These are phyloP conservation scores for Neomorphus geoffroyi DNA, from an alignment of 2,797 vertebrate species.

Conservation along the genomic window DNA sequence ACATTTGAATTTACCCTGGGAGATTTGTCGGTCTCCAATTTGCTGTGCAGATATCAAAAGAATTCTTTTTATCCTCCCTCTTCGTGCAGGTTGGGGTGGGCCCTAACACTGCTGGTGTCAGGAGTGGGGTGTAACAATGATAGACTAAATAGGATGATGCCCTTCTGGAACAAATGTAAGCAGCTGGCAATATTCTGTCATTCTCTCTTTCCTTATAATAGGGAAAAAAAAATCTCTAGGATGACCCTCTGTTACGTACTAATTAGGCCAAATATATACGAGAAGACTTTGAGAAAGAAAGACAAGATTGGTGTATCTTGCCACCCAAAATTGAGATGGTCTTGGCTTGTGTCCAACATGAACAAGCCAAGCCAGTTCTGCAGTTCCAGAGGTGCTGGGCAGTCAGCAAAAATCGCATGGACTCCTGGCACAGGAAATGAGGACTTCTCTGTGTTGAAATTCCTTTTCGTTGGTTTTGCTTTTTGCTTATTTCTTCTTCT, in stretches of 20 bases:
- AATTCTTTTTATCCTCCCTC: too few relatives aligned
- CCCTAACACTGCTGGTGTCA: too few relatives aligned
- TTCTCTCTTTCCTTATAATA: not conserved
- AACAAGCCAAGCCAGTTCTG: not conserved
- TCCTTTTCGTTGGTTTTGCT: not conserved
- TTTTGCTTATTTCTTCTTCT: not conserved
- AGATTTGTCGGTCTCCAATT: too few relatives aligned
- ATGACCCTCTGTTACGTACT: not conserved
- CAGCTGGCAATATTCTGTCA: not conserved
- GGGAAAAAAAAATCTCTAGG: not conserved
- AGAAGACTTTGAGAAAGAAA: not conserved
- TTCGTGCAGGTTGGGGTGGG: too few relatives aligned
- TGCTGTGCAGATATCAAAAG: too few relatives aligned
- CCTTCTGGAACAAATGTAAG: not conserved
- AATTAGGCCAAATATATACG: not conserved
- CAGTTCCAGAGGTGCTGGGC: not conserved
- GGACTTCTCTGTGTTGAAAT: not conserved
- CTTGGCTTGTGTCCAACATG: not conserved
- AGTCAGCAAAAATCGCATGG: not conserved
- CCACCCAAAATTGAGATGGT: not conserved
- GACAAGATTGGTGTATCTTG: not conserved
- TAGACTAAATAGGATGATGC: not conserved
- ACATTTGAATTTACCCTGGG: too few relatives aligned
- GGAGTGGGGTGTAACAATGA: too few relatives aligned
- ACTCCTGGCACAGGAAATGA: not conserved